A percentile compares a stretch with the other conserved stretches of the same genome.
These are phyloP conservation scores for Acrocephalus scirpaceus DNA, from an alignment of 2,797 vertebrate species.

Conservation along the genomic window DNA sequence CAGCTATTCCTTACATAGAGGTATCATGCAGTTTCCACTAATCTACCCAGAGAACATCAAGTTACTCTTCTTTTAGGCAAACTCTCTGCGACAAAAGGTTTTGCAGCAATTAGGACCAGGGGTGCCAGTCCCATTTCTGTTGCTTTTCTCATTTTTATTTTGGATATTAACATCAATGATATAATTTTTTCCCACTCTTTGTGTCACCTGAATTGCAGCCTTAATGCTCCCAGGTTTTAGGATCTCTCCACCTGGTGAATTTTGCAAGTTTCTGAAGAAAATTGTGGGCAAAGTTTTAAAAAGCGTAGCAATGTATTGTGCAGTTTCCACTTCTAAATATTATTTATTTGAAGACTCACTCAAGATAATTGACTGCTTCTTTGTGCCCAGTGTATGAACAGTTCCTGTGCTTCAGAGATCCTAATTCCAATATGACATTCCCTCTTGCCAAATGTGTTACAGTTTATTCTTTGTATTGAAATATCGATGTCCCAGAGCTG, in stretches of 20 bases:
- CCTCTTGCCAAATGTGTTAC: background rate
- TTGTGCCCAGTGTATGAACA: background rate
- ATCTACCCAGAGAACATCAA: background rate
- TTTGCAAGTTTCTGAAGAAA: background rate
- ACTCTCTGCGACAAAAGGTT: background rate
- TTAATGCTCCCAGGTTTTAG: background rate
- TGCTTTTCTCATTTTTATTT: background rate
- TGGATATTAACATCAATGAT: background rate
- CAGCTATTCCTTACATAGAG: background rate
- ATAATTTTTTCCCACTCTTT: background rate
- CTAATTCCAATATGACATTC: background rate
- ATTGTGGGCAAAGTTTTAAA: background rate
- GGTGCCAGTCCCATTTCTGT: background rate
- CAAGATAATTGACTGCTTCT: background rate
- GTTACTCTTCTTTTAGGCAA: background rate
- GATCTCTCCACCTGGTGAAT: background rate
- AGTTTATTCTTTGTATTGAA: background rate
- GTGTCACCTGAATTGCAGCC: background rate
- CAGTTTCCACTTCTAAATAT: background rate
- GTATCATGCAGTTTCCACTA: background rate
- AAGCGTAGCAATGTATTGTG: background rate
- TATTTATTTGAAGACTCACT: background rate
- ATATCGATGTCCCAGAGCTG: background rate
- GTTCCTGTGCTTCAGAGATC: background rate
- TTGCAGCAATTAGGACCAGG: background rate